Percentiles rank a stretch among this genome's conserved stretches.
These are phyloP conservation scores for Cantharis flavilabris DNA, from an alignment of 2,888 invertebrate species.

Conservation along the genomic window DNA sequence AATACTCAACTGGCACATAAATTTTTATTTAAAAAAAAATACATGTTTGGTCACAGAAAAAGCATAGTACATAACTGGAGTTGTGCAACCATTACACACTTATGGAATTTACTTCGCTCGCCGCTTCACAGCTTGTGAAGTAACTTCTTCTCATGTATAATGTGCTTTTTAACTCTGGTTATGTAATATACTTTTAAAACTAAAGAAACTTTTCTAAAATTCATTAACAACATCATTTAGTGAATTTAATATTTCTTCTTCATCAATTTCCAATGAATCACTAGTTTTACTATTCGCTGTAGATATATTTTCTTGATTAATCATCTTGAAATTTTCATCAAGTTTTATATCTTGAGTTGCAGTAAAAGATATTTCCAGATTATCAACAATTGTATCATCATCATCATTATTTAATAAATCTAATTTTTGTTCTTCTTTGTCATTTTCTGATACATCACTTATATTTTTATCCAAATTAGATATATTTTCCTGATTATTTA, in stretches of 20 bases:
- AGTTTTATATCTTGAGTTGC: background rate
- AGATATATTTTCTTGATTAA: background rate
- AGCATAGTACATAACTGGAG: too few relatives aligned
- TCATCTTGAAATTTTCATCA: background rate
- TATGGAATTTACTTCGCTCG: too few relatives aligned
- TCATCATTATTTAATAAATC: background rate
- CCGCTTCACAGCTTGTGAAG: too few relatives aligned
- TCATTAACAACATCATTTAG: conserved; percentile 11
- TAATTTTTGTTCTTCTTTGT: background rate
- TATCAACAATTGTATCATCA: background rate
- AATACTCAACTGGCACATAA: too few relatives aligned
- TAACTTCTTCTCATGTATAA: too few relatives aligned
- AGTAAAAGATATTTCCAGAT: background rate
- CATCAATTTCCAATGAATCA: background rate
- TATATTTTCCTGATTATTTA: background rate
- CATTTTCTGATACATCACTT: background rate
- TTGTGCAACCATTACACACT: too few relatives aligned
- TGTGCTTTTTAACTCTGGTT: too few relatives aligned
- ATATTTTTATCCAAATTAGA: background rate
- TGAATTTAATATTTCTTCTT: conserved; percentile 9
- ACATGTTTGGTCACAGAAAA: too few relatives aligned
- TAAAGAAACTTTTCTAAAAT: background rate
- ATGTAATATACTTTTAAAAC: too few relatives aligned
- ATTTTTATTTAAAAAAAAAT: too few relatives aligned
- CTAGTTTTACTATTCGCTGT: background rate